These are phyloP conservation scores for Lomographa bimaculata DNA, from an alignment of 2,888 invertebrate species.

Conservation along the genomic window DNA sequence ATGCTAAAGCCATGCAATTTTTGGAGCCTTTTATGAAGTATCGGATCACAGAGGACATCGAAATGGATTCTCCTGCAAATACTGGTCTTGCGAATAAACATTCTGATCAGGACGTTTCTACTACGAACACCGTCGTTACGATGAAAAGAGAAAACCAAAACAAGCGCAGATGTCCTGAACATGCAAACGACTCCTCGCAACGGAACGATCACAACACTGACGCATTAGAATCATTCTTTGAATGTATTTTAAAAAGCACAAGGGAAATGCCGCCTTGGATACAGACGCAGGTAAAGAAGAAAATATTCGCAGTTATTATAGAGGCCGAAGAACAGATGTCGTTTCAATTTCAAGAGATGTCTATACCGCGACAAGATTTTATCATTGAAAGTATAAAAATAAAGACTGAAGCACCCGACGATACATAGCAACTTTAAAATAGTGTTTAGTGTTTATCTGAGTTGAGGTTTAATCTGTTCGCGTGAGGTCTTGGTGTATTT, in stretches of 20 bases:
- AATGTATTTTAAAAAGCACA: constrained; percentile 66
- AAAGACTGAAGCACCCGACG: constrained; percentile 60
- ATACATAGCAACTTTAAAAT: constrained; percentile 22
- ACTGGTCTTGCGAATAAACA: constrained; percentile 31
- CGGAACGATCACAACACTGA: constrained; percentile 45
- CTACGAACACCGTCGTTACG: constrained; percentile 44
- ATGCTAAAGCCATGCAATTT: constrained; percentile 75
- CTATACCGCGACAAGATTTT: constrained; percentile 23
- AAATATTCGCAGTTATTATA: constrained; percentile 71
- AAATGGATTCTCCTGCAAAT: constrained; percentile 52
- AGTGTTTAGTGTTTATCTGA: too few species aligned
- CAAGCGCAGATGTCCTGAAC: constrained; percentile 50
- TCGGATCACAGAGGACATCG: constrained; percentile 71
- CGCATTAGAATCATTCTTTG: constrained; percentile 69
- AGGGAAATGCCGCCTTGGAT: constrained; percentile 72
- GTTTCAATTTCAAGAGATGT: constrained; percentile 41
- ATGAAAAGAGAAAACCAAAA: constrained; percentile 32
- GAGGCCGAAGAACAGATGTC: constrained; percentile 68
- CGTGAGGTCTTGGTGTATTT: too few species aligned
- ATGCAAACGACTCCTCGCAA: constrained; percentile 25
- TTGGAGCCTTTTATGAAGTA: constrained; percentile 77
- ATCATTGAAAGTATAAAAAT: constrained; percentile 55
- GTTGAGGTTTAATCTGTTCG: too few species aligned
- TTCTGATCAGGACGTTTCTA: constrained; percentile 58
- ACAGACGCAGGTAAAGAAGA: constrained; percentile 77